Conservation (phyloP, 2,113 vertebrate genomes). For the Puntigrus tetrazona region DNA sequence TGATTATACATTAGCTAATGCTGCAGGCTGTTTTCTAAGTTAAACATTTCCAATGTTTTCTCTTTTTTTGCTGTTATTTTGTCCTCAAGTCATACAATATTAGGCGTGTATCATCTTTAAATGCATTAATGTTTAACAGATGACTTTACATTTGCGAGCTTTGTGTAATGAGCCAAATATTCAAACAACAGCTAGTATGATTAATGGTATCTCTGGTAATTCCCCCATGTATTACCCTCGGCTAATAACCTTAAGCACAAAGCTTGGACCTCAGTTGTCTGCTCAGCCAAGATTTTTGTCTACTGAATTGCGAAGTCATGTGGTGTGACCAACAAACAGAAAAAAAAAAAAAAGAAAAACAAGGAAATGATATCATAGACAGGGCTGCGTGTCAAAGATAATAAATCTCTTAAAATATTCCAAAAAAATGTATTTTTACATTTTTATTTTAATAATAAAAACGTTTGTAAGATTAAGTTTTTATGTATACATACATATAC, state of each 20-base stretch:
- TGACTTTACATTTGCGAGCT: slow-evolving; percentile 38
- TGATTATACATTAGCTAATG: slow-evolving; percentile 20
- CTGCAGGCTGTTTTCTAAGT: slow-evolving; percentile 6
- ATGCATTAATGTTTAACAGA: slow-evolving; percentile 32
- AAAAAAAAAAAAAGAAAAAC: background rate
- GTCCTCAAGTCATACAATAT: background rate
- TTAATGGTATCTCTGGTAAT: slow-evolving; percentile 46
- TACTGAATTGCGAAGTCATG: background rate
- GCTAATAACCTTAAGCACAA: slow-evolving; percentile 46
- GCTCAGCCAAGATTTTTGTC: background rate
- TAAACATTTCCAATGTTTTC: slow-evolving; percentile 7
- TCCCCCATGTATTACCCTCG: slow-evolving; percentile 42
- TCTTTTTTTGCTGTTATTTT: background rate
- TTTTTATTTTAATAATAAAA: no score
- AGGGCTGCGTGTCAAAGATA: background rate
- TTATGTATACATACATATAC: no score
- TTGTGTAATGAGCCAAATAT: slow-evolving; percentile 56
- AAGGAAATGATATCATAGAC: background rate
- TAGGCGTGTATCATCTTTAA: slow-evolving; percentile 33
- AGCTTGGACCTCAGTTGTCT: slow-evolving; percentile 42
- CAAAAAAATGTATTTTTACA: no score
- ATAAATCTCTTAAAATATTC: background rate
- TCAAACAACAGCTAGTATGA: slow-evolving; percentile 52
- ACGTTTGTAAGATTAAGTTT: no score
- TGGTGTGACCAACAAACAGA: background rate